Evolutionary conservation across 1,140 invertebrate genomes (phyloP).

Genomic region (Stegodyphus dumicola): DNA sequence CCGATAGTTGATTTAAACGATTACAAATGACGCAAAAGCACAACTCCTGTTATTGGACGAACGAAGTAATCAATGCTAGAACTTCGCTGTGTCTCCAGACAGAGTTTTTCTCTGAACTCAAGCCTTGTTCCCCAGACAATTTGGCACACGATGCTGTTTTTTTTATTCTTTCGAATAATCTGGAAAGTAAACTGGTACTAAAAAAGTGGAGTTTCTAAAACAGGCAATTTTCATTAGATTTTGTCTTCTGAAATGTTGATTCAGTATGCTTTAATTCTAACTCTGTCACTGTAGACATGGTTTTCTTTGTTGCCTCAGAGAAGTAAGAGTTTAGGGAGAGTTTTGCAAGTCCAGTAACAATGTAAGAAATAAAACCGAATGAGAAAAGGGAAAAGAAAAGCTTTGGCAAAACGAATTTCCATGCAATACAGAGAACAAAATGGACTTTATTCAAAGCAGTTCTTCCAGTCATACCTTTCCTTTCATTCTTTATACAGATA

Average conservation of each 20-base stretch:
- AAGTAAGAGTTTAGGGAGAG: background rate
- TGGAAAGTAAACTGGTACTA: constrained; percentile 21
- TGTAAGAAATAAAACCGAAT: background rate
- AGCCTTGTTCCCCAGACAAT: constrained; percentile 6
- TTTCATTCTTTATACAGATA: background rate
- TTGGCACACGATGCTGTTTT: constrained; percentile 2
- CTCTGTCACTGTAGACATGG: constrained; percentile 35
- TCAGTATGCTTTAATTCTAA: constrained; percentile 50
- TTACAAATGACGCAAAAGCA: constrained; percentile 38
- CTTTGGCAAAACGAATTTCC: constrained; percentile 24
- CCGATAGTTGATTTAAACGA: constrained; percentile 54
- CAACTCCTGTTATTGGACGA: constrained; percentile 36
- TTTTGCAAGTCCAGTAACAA: constrained; percentile 14
- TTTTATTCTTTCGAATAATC: constrained; percentile 17
- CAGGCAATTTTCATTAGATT: constrained; percentile 49
- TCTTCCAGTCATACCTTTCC: background rate
- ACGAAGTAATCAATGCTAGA: constrained; percentile 37
- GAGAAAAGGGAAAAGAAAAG: background rate
- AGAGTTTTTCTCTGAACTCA: constrained; percentile 13
- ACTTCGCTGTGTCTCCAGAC: constrained; percentile 3
- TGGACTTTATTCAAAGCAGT: background rate
- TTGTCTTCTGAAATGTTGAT: constrained; percentile 51
- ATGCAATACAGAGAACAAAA: background rate
- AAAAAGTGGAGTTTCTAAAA: constrained; percentile 23
- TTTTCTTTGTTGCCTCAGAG: constrained; percentile 22